phyloP scores from a whole-genome alignment of 2,888 invertebrate genomes.

The Peribatodes rhomboidaria region DNA sequence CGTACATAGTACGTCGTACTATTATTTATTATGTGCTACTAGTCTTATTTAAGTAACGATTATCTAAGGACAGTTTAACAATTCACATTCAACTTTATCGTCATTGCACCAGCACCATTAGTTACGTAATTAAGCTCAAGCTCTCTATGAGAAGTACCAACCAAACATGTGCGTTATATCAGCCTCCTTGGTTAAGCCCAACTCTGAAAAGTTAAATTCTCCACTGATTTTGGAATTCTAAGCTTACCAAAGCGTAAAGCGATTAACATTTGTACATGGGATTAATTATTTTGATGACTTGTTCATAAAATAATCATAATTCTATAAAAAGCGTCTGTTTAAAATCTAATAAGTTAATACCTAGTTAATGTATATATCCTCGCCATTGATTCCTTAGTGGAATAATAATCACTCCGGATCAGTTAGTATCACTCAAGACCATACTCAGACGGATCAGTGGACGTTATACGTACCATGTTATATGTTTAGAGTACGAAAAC shows the following conservation, averaged over 20 bases:
- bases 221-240: constrained; percentile 52
- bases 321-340: neutral
- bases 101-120: constrained; percentile 31
- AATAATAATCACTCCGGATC: too few relatives aligned
- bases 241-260: constrained; percentile 1
- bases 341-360: neutral
- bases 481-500: too few relatives aligned
- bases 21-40: too few relatives aligned
- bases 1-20: too few relatives aligned
- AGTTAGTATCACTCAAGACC: too few relatives aligned
- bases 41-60: neutral
- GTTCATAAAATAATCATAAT: neutral
- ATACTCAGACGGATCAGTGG: too few relatives aligned
- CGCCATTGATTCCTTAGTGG: too few relatives aligned
- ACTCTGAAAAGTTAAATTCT: constrained; percentile 80
- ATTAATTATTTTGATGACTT: neutral
- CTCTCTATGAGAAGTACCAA: constrained; percentile 75
- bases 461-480: too few relatives aligned
- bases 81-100: neutral
- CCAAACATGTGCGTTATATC: constrained; percentile 77
- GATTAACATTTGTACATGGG: neutral
- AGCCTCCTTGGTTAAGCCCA: constrained; percentile 77
- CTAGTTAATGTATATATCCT: too few relatives aligned
- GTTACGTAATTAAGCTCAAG: constrained; percentile 50
- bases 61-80: neutral